Percentiles rank a stretch among this genome's conserved stretches.
These are phyloP conservation scores for Lucilia sericata DNA, from an alignment of 1,140 invertebrate genomes.

Conservation along the genomic window DNA sequence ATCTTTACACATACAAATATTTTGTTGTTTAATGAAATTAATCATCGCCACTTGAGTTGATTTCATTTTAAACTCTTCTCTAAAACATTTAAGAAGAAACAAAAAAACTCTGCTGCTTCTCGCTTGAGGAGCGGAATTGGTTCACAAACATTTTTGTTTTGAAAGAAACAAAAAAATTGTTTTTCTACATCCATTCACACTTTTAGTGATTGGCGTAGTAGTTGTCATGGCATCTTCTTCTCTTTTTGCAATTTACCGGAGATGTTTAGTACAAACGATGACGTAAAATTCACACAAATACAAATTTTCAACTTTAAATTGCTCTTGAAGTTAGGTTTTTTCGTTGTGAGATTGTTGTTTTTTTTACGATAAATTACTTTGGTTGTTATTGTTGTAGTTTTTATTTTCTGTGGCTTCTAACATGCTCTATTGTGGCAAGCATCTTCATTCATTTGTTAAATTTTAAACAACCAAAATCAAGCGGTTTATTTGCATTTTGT, in stretches of 20 bases:
- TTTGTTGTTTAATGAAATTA: constrained; percentile 35
- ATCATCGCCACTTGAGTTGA: constrained; percentile 24
- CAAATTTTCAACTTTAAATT: neutral
- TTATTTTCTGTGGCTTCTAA: constrained; percentile 7
- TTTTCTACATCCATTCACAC: neutral
- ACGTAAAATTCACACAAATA: neutral
- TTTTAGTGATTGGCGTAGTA: neutral
- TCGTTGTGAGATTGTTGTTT: neutral
- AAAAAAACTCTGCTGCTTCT: too few relatives aligned
- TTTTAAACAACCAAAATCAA: neutral
- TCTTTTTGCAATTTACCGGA: constrained; percentile 1
- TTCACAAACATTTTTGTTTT: constrained; percentile 30
- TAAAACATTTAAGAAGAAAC: neutral
- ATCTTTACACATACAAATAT: neutral
- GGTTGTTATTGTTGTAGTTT: neutral
- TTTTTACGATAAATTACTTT: neutral
- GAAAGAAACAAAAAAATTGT: too few relatives aligned
- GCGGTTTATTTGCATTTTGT: constrained; percentile 12
- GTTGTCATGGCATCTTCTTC: neutral
- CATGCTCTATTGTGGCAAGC: neutral
- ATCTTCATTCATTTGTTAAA: constrained; percentile 40
- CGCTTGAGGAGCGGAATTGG: constrained; percentile 22
- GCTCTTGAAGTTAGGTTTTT: too few relatives aligned
- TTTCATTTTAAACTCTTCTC: neutral
- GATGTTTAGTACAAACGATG: neutral